Conservation (phyloP, 1,140 invertebrate species). For the Mamestra configurata region DNA sequence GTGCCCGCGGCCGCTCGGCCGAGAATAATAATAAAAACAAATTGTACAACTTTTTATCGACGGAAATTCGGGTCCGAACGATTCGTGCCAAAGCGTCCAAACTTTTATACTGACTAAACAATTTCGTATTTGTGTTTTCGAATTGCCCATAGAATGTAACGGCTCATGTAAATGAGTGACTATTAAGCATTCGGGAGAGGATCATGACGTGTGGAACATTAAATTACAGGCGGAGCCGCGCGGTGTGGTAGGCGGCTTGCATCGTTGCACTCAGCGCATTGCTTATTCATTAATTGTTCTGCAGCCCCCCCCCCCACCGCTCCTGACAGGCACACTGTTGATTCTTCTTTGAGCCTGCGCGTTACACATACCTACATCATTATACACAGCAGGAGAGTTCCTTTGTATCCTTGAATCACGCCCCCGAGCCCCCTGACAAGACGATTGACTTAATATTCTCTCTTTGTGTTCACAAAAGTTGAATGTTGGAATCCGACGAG, state of each 20-base stretch:
- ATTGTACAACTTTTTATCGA: neutral
- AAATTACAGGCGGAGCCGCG: too few relatives aligned
- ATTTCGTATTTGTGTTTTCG: neutral
- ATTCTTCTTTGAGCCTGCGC: too few relatives aligned
- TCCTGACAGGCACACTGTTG: neutral
- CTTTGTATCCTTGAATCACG: neutral
- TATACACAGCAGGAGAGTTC: neutral
- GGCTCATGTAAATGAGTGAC: neutral
- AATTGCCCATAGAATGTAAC: neutral
- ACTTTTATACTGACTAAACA: neutral
- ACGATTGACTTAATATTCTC: neutral
- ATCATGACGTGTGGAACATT: too few relatives aligned
- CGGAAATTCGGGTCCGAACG: slow-evolving; percentile 3
- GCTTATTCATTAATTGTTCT: neutral
- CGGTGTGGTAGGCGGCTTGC: too few relatives aligned
- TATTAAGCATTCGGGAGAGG: neutral
- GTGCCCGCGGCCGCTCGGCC: too few relatives aligned
- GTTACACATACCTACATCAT: neutral
- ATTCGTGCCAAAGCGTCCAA: neutral
- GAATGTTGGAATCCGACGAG: neutral
- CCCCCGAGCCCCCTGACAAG: neutral
- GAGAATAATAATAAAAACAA: slow-evolving; percentile 1
- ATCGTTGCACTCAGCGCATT: neutral
- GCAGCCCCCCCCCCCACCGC: neutral
- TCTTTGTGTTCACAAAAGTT: neutral